Base-by-base conservation (phyloP, 2,113 vertebrate species). In the Erinaceus europaeus region DNA sequence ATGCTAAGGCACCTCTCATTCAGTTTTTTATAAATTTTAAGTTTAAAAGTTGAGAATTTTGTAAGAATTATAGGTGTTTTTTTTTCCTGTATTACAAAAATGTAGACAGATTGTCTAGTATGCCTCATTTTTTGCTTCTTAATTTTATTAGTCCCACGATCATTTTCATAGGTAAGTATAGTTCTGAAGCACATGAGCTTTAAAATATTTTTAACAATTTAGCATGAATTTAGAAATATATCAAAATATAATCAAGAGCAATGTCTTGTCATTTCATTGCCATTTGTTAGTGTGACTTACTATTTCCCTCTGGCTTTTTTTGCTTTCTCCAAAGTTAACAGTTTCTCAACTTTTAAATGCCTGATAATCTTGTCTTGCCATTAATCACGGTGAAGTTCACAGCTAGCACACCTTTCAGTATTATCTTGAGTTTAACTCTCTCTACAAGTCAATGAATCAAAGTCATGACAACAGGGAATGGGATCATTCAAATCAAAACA, bases 361-460 rank as follows among this genome's bases (percentile, higher is more conserved):
- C 46, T 91, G 94, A 78, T 96, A 94, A n/a, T 80, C 90, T 97
- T 97, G 96, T 97, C 97, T 97, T 96, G 97, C 96, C 97, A 98
- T 99, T 98, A 98, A 99, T 99, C 98, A 98, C 96, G 93, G 93
- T 96, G 97, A 98, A 98, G 97, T 97, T 98, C 98, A 97, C 95
- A 96, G 96, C 97, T 97, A 97, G 90, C 93, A 95, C 84, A 96
- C 90, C 90, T 95, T 90, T 96, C 86, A 95, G 91, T 86, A 84
- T 79, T 96, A 91, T 90, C 86, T 94, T 94, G 86, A 95, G 78
- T 95, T 96, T 96, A 95, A 95, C 83, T 96, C 84, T 94, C 62
- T 94, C 88, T 92, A 92, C 42, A 82, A 29, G 84, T 72, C 82
- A 96, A 95, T 95, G 94, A 96, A 97, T 97, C 94, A 96, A 96